Base-by-base conservation (phyloP, 2,797 vertebrate genomes). In the Catamblyrhynchus diadema region DNA sequence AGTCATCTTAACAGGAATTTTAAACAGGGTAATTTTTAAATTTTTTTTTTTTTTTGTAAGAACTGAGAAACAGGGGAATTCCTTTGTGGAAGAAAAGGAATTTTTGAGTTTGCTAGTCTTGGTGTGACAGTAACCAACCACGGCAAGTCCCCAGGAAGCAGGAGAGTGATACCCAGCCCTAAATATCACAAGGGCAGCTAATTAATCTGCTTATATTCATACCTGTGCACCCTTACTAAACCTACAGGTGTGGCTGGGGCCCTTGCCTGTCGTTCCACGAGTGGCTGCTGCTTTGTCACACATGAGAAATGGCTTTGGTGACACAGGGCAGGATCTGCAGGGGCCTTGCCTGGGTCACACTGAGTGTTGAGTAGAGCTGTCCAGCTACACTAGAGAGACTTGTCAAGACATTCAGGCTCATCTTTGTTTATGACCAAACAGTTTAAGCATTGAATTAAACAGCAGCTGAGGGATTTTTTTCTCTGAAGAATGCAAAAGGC, bases 11-110 rank as follows among this genome's bases (percentile, higher is more conserved):
- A 79, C 64, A 69, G 87, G 84, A 95, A 88, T 88, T 91, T 75
- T 88, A 56, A 86, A 48, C 14, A 62, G 86, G 51, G 77, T 81
- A 79, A 59, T 81, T 94, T 62, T 30, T 12, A n/a, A 53, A 14
- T 8, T 7, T 37, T 16, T 4, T 78, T 4, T 78, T 4, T 78
- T 56, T 56, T 35, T 25, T 3, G n/a, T 74, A 22, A 62, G 70
- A 94, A 86, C 57, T 86, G 91, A 92, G 83, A 91, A 89, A 90
- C 45, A 27, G 91, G 93, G 90, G 81, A 96, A 96, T 87, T 61
- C 85, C 90, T 87, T 65, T 74, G 85, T 71, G 78, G 69, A 60
- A 88, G 77, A 93, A 78, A 27, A 82, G 86, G 85, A 75, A 87
- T 89, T 86, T 86, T 65, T 91, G 82, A 88, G 54, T 62, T 83